Percentiles rank a stretch among this genome's conserved stretches.
Evolutionary conservation across 2,797 vertebrate genomes (phyloP).

Genomic region (Margarornis squamiger): DNA sequence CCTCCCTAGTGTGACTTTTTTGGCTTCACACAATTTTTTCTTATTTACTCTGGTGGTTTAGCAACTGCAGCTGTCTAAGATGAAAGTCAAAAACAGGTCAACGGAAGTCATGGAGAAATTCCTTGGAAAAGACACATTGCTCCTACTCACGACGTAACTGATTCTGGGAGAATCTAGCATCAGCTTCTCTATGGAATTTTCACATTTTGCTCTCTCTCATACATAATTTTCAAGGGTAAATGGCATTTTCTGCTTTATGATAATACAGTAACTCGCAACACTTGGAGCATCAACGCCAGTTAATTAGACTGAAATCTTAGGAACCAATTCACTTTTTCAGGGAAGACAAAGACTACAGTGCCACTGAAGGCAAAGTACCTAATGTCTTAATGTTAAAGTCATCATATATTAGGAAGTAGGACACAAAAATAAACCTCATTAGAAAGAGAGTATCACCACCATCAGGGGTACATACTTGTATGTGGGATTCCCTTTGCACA

Average conservation of each 20-base stretch:
- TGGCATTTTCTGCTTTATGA: background rate
- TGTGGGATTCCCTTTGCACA: background rate
- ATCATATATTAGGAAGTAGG: background rate
- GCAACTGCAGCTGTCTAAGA: background rate
- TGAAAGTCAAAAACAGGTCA: background rate
- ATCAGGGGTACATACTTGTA: background rate
- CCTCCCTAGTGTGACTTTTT: background rate
- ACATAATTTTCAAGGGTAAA: background rate
- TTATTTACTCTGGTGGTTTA: background rate
- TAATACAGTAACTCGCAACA: rapidly evolving
- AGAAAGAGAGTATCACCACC: background rate
- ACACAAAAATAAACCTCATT: background rate
- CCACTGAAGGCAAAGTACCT: background rate
- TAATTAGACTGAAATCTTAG: background rate
- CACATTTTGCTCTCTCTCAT: background rate
- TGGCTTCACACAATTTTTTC: background rate
- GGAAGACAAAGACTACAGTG: background rate
- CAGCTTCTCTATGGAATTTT: background rate
- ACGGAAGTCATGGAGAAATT: background rate
- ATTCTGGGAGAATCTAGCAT: background rate
- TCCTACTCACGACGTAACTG: background rate
- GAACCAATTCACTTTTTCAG: background rate
- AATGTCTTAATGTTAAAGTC: background rate
- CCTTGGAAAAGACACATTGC: background rate
- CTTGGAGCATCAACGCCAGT: background rate